Base-by-base conservation (phyloP, 2,888 invertebrate genomes). In the Colletes collaris region DNA sequence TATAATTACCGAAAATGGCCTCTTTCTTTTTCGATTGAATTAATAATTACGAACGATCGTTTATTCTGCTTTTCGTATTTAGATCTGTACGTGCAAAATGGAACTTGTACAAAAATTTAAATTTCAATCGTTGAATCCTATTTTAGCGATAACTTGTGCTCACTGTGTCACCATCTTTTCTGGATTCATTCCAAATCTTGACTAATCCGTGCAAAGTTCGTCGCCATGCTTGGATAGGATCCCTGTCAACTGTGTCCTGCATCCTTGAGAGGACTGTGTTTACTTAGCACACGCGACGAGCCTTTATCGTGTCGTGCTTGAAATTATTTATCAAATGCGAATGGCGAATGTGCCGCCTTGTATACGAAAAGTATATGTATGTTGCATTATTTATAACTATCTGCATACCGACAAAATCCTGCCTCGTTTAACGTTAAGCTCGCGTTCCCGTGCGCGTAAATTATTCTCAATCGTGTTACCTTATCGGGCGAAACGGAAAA, bases 221-320 rank as follows among this genome's bases (percentile, higher is more conserved):
- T 79, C 77, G 78, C 62, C 75, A 81, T 87, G 81, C 76, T 10
- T 72, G 27, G 46, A 4, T 44, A 56, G 64, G 5, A 73, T 50
- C 58, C 11, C 35, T 55, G 52, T 19, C 40, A 40, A 55, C 52
- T 83, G 71, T 73, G 79, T 77, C 65, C 79, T 80, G 85, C 74
- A 87, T 88, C 87, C 86, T 89, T 89, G 89, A 88, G 79, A 76
- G 70, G 58, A 63, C 66, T 55, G 64, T 64, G 75, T 85, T 83
- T 75, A 77, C 77, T 77, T 81, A 79, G 60, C 58, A 63, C 79
- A 72, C 60, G 37, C 56, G 60, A 13, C 64, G 60, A 70, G 50
- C 62, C 49, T 81, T 86, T 84, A 85, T 85, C 79, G 76, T 62
- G 53, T 6, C 83, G 86, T 83, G 86, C 85, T 59, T 85, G 80